These are phyloP conservation scores for Neopipo cinnamomea DNA, from an alignment of 2,113 vertebrate genomes.

Conservation along the genomic window DNA sequence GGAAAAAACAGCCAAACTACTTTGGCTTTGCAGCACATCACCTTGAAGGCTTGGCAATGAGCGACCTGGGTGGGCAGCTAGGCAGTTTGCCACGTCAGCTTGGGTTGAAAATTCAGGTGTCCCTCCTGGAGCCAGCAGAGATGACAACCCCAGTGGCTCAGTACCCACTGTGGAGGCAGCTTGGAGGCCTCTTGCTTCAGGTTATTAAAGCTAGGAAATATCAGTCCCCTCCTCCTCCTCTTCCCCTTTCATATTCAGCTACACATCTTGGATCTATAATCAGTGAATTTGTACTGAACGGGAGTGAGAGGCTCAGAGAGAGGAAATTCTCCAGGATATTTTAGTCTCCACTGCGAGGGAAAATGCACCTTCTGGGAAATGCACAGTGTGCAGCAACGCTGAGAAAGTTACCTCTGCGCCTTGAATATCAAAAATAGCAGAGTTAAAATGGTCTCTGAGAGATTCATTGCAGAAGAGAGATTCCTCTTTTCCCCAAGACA, in stretches of 20 bases:
- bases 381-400: neutral
- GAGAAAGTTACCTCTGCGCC: neutral
- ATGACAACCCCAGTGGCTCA: neutral
- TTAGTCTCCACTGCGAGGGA: neutral
- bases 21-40: neutral
- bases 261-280: neutral
- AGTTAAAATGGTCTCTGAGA: neutral
- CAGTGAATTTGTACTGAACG: neutral
- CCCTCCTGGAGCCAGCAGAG: neutral
- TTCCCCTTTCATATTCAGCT: neutral
- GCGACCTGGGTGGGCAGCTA: neutral
- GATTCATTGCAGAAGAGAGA: neutral
- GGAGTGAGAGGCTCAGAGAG: neutral
- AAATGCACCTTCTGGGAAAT: neutral
- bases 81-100: neutral
- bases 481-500: neutral
- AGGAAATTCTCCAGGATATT: constrained; percentile 32
- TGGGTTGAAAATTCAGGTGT: neutral
- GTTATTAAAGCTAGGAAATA: neutral
- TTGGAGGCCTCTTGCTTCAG: neutral
- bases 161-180: rapidly evolving
- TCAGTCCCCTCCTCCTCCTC: neutral
- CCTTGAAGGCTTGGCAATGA: neutral
- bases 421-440: neutral
- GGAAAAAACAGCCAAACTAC: neutral